A percentile compares a stretch with the other conserved stretches of the same genome.
These are phyloP conservation scores for Grus americana DNA, from an alignment of 2,113 vertebrate species.

Conservation along the genomic window DNA sequence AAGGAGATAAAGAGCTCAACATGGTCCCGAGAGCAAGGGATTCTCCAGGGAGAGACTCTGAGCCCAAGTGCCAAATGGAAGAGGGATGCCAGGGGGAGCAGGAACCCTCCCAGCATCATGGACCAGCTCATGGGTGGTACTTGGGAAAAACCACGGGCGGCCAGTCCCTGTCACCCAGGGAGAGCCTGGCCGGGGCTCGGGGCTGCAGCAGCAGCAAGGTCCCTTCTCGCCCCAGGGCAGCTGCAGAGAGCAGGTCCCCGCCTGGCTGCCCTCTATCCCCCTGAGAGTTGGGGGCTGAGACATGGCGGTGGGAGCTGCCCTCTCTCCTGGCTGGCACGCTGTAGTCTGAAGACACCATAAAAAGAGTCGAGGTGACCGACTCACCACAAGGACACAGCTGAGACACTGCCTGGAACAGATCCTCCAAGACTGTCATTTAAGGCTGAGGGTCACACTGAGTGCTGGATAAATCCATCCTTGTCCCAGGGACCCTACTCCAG, in stretches of 20 bases:
- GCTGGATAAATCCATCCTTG: neutral
- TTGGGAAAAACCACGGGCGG: neutral
- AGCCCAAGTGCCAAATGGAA: neutral
- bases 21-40: neutral
- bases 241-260: neutral
- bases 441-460: neutral
- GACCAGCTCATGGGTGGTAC: neutral
- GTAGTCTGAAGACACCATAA: neutral
- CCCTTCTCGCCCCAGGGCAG: neutral
- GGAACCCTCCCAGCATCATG: neutral
- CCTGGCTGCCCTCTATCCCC: neutral
- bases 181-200: neutral
- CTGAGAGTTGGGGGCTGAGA: neutral
- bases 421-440: neutral
- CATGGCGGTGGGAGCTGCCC: accelerated
- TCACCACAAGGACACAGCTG: neutral
- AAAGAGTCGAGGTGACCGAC: neutral
- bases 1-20: neutral
- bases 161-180: neutral
- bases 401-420: neutral
- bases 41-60: neutral
- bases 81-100: neutral
- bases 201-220: neutral
- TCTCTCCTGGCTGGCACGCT: accelerated
- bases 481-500: neutral